Percentiles rank a stretch among this genome's conserved stretches.
phyloP scores from a whole-genome alignment of 2,797 vertebrate species.

The Squalus acanthias region DNA sequence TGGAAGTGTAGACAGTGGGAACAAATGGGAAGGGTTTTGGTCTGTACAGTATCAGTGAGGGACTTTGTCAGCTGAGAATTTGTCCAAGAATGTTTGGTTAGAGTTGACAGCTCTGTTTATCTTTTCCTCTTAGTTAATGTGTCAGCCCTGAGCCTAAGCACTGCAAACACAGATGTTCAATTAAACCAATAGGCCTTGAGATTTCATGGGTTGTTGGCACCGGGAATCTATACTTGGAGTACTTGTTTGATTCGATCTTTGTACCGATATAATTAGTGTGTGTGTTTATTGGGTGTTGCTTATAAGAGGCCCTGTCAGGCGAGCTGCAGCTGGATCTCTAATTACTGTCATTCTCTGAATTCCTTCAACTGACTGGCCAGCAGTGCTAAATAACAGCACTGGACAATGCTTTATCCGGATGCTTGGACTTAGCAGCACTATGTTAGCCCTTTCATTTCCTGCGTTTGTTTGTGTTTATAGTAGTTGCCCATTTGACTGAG shows the following conservation, averaged over 20 bases:
- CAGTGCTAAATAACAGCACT: background rate
- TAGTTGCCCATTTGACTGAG: background rate
- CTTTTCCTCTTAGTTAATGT: background rate
- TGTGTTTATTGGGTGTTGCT: background rate
- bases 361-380: background rate
- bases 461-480: background rate
- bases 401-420: background rate
- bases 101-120: background rate
- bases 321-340: background rate
- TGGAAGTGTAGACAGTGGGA: background rate
- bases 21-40: background rate
- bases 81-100: constrained; percentile 1
- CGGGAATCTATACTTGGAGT: background rate
- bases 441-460: background rate
- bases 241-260: background rate
- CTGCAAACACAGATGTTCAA: background rate
- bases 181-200: background rate
- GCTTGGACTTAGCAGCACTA: background rate
- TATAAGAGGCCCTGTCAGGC: background rate
- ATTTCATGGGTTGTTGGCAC: background rate
- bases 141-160: background rate
- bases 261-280: background rate
- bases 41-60: background rate
- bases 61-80: background rate
- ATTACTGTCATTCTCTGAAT: background rate